These are phyloP conservation scores for Heteropelma amictum DNA, from an alignment of 2,888 invertebrate genomes.

Conservation along the genomic window DNA sequence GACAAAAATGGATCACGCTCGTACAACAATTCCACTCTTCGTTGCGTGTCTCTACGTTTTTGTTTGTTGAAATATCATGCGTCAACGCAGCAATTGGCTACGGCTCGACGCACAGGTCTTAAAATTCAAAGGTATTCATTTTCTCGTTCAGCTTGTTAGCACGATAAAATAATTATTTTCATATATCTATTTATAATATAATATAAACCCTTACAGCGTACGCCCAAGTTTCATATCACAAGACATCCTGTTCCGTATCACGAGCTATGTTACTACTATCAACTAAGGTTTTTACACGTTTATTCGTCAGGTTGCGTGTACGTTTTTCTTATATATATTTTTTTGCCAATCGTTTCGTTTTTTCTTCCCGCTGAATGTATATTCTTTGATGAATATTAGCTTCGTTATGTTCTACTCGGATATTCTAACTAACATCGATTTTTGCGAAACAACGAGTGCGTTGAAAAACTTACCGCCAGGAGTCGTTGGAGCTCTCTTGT, in stretches of 20 bases:
- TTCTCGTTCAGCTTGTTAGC: conserved; percentile 47
- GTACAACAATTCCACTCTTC: conserved; percentile 56
- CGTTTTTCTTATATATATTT: background rate
- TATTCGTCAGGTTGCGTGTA: conserved; percentile 22
- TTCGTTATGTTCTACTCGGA: background rate
- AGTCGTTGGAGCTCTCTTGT: conserved; percentile 40
- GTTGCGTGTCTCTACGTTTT: conserved; percentile 2
- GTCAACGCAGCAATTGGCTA: conserved; percentile 43
- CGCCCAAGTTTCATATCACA: conserved; percentile 64
- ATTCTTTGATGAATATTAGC: background rate
- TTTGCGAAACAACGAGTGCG: background rate
- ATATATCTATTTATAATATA: conserved; percentile 58
- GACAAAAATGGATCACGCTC: conserved; percentile 33
- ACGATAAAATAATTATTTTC: conserved; percentile 60
- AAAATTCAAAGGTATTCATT: conserved; percentile 29
- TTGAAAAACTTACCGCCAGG: conserved; percentile 56
- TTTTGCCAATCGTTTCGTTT: background rate
- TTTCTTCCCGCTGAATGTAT: background rate
- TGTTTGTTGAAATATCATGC: conserved; percentile 26
- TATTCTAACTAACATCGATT: background rate
- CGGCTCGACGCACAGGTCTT: conserved; percentile 45
- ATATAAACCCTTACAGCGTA: conserved; percentile 58
- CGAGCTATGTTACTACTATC: conserved; percentile 61
- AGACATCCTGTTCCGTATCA: conserved; percentile 72
- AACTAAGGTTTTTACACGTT: conserved; percentile 33